Evolutionary conservation across 2,888 invertebrate species (phyloP).

Genomic region (Andrena dorsata): DNA sequence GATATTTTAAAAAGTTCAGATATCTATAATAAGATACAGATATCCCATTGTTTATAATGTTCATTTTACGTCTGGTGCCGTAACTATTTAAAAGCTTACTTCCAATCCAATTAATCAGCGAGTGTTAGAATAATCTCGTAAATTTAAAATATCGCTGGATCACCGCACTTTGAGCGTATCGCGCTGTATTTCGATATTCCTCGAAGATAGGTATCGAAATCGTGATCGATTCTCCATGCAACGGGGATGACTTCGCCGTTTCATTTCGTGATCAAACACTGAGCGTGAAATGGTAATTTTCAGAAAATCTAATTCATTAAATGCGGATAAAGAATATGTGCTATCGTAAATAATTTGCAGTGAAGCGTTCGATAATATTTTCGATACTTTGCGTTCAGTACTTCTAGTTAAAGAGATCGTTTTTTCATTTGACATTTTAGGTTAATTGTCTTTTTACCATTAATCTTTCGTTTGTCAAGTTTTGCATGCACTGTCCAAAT

Average conservation of each 20-base stretch:
- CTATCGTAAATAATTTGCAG: constrained; percentile 1
- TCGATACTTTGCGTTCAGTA: not conserved
- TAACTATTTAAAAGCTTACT: too few relatives aligned
- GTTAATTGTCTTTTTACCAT: constrained; percentile 39
- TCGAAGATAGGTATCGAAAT: constrained; percentile 27
- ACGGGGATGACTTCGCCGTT: constrained; percentile 68
- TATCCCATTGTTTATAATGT: constrained; percentile 4
- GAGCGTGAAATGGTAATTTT: constrained; percentile 57
- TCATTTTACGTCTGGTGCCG: not conserved
- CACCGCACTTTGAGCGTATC: constrained; percentile 3
- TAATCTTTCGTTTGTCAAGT: not conserved
- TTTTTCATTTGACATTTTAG: constrained; percentile 45
- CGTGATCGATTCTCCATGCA: constrained; percentile 21
- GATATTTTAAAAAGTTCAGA: not conserved
- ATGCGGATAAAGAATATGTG: not conserved
- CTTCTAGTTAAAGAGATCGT: not conserved
- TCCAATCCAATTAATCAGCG: too few relatives aligned
- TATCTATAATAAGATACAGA: not conserved
- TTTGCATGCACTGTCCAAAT: not conserved
- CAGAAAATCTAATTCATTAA: constrained; percentile 1
- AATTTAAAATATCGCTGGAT: not conserved
- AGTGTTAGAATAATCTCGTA: not conserved
- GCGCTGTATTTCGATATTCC: constrained; percentile 21
- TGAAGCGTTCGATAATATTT: not conserved
- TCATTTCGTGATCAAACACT: constrained; percentile 44